Evolutionary conservation across 2,888 invertebrate species (phyloP), one percentile per base, ranked within the genome.

Genomic region (Philaethria dido): DNA sequence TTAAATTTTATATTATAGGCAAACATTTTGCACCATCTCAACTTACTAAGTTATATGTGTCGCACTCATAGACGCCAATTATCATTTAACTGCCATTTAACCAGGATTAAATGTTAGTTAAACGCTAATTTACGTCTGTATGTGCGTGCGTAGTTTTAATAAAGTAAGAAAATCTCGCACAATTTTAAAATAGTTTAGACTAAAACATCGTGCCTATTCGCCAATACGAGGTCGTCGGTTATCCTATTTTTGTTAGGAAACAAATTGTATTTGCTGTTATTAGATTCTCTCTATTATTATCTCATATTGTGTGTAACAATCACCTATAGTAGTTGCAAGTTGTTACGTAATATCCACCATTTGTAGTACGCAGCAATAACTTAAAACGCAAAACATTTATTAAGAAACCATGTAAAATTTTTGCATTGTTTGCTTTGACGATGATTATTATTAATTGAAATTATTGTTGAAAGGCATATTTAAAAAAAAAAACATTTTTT

Each of bases 161-260:
- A 2, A 54, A 13, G 8, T 39, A 25, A 57, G 20, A 55, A 25
- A 57, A 57, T 42, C 25, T 57, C 57, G 57, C 57, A 57, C 57
- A 57, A 57, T 57, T 57, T 57, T 57, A 42, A 57, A 57, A 57
- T 57, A 57, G 57, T 25, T 57, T 57, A 42, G 25, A 25, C 22
- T 57, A 2, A 22, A 57, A 57, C 42, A 42, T 16, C 42, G 57
- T 57, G 42, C 57, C n/a, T 57, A 25, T 42, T 42, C 25, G 55
- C 55, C 39, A 52, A 52, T 25, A 57, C 42, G 25, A 57, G 57
- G 42, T 42, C 42, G 25, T 6, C 6, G 8, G n/a, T 57, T 42
- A 25, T 57, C 42, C 39, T 55, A 42, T 42, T 57, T 57, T 22
- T 57, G 22, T 42, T 42, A 22, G 39, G 57, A 57, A 42, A 22